These are phyloP conservation scores for Catostomus latipinnis DNA, from an alignment of 2,797 vertebrate species.

Conservation along the genomic window DNA sequence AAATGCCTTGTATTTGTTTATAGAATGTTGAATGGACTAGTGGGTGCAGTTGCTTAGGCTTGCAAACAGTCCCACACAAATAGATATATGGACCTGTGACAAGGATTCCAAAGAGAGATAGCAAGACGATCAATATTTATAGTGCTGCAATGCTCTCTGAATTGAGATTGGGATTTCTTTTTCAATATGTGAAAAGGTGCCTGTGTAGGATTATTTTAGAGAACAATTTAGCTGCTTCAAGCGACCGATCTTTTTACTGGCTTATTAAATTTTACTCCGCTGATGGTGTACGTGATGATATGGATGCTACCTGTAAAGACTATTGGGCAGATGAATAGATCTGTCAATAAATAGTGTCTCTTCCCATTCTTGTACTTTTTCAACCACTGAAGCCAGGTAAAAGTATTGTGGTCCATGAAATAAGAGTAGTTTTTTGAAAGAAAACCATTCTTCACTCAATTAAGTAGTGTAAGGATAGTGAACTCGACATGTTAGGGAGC, in stretches of 20 bases:
- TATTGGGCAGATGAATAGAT: not conserved
- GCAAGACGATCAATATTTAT: constrained; percentile 73
- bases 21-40: constrained; percentile 76
- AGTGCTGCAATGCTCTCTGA: constrained; percentile 70
- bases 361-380: constrained; percentile 6
- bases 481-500: constrained; percentile 77
- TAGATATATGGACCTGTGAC: constrained; percentile 76
- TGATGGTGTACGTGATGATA: not conserved
- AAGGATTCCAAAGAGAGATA: constrained; percentile 69
- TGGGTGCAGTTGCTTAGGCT: constrained; percentile 71
- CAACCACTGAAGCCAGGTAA: constrained; percentile 69
- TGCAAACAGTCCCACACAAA: constrained; percentile 71
- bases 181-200: constrained; percentile 8
- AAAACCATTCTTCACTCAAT: constrained; percentile 80
- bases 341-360: not conserved
- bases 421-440: constrained; percentile 78
- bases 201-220: not conserved
- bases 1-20: constrained; percentile 75
- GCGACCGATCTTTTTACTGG: not conserved
- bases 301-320: not conserved
- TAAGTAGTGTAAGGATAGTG: constrained; percentile 79
- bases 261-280: not conserved
- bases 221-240: not conserved
- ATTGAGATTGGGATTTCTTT: constrained; percentile 63
- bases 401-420: constrained; percentile 69